Percentiles rank a stretch among this genome's conserved stretches.
Conservation (phyloP, 2,888 invertebrate species). For the Ichneumoninae sp. region DNA sequence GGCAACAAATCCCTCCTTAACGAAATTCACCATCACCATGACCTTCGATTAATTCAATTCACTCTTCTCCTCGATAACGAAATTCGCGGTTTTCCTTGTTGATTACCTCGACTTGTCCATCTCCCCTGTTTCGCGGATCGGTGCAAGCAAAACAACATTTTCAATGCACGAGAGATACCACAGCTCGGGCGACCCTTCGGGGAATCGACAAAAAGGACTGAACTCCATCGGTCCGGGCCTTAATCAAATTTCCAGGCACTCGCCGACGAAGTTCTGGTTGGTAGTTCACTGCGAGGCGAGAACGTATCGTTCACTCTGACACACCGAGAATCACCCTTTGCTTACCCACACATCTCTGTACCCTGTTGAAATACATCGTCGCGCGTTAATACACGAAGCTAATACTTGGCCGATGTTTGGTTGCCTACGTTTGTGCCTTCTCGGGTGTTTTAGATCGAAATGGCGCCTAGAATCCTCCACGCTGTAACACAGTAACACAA, state of each 20-base stretch:
- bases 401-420: constrained; percentile 5
- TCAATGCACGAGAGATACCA: constrained; percentile 21
- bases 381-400: constrained; percentile 7
- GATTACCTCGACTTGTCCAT: constrained; percentile 49
- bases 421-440: constrained; percentile 7
- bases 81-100: constrained; percentile 52
- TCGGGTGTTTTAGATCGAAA: not conserved
- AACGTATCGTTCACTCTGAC: constrained; percentile 10
- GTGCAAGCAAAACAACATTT: constrained; percentile 45
- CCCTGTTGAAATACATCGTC: not conserved
- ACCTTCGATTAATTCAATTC: constrained; percentile 34
- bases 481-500: not conserved
- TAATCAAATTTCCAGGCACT: constrained; percentile 79
- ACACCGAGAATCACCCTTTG: constrained; percentile 22
- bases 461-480: not conserved
- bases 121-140: not conserved
- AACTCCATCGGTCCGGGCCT: constrained; percentile 16
- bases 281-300: constrained; percentile 30
- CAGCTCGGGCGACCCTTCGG: constrained; percentile 19
- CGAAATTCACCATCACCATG: not conserved
- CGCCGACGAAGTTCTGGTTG: constrained; percentile 44
- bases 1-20: not conserved
- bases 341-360: not conserved
- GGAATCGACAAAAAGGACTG: constrained; percentile 39
- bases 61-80: constrained; percentile 19